Conservation (phyloP, 1,140 invertebrate species). For the Nephila pilipes region DNA sequence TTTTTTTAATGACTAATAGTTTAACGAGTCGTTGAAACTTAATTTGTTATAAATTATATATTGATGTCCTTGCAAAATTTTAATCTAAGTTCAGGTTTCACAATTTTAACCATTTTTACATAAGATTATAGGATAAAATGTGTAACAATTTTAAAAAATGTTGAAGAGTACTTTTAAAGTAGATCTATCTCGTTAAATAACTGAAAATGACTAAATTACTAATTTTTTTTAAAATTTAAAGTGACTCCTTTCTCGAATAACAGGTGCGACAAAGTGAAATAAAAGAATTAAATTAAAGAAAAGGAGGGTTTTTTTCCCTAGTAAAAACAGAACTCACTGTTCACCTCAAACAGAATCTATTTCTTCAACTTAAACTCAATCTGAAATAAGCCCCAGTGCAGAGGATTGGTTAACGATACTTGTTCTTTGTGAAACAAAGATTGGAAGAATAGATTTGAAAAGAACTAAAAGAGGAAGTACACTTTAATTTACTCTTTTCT, state of each 20-base stretch:
- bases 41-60: no score
- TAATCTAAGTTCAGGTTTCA: no score
- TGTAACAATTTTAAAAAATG: no score
- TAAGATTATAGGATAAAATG: no score
- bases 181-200: no score
- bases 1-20: no score
- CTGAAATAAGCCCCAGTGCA: neutral
- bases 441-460: conserved; percentile 46
- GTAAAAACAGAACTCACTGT: neutral
- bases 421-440: conserved; percentile 19
- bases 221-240: no score
- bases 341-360: neutral
- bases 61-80: no score
- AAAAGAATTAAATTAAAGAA: conserved; percentile 18
- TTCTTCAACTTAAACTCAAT: conserved; percentile 26
- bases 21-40: no score
- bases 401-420: conserved; percentile 39
- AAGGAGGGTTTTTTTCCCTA: neutral
- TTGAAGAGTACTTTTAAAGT: no score
- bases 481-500: conserved; percentile 42
- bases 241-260: neutral
- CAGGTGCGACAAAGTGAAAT: conserved; percentile 9
- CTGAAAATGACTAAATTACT: no score
- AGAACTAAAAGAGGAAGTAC: neutral
- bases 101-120: no score